Base-by-base conservation (phyloP, 2,888 invertebrate species). In the Selenia dentaria region DNA sequence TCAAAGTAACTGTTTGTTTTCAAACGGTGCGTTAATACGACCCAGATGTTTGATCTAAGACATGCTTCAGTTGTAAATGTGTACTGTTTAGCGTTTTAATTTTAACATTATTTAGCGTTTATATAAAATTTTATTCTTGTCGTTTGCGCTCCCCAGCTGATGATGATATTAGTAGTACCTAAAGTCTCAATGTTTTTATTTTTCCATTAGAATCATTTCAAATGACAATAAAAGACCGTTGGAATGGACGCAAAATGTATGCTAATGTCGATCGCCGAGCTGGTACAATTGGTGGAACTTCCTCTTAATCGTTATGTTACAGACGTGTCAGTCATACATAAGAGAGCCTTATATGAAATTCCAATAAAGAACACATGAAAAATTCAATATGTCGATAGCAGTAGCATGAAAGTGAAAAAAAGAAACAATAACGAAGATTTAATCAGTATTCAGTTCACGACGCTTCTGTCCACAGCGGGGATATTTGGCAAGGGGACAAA, bases 391-490 rank as follows among this genome's bases (percentile, higher is more conserved):
- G 68, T 74, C 70, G 74, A 66, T 74, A 71, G 64, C 70, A 72
- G 67, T 67, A 69, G 68, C 77, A 79, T 63, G 80, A 83, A 81
- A 84, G 81, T 83, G 74, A 84, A 84, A 83, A 80, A 80, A 79
- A 80, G 78, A 80, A 83, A 86, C 83, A 85, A 87, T 84, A 83
- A 83, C 74, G 76, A 61, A 65, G 69, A 74, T 79, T 77, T 79
- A 79, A 88, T 88, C 86, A 83, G 86, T 85, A 88, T 90, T 85
- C 90, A 74, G 76, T 65, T 67, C 70, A 73, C 76, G 74, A 57
- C 62, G 67, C 67, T 69, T 71, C 70, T 76, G 83, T 81, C 79
- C 79, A 74, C 85, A 83, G 83, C 82, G 81, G 85, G 76, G 78
- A 72, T 76, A 82, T 88, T 90, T 89, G 88, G 86, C 87, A 84